Conservation (phyloP, 2,797 vertebrate genomes). For the Etheostoma nigrum region DNA sequence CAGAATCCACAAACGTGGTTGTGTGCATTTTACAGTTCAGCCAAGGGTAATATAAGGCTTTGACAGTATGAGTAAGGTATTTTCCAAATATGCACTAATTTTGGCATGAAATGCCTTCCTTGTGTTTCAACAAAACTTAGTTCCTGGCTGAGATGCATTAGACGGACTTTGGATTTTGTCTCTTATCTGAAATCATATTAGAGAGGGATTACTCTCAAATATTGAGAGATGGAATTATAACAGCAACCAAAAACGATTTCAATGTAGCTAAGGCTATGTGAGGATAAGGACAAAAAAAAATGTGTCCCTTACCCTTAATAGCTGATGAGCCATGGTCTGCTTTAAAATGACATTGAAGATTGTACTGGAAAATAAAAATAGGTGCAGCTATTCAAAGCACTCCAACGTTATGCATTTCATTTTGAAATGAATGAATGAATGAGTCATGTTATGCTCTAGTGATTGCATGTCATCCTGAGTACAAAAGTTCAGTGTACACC, state of each 20-base stretch:
- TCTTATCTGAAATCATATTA: not conserved
- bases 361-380: not conserved
- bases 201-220: not conserved
- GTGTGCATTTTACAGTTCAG: not conserved
- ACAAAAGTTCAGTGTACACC: not conserved
- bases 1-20: not conserved
- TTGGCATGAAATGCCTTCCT: not conserved
- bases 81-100: not conserved
- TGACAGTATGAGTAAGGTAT: not conserved
- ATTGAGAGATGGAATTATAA: not conserved
- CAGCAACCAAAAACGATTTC: not conserved
- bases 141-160: not conserved
- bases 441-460: not conserved
- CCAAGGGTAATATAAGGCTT: not conserved
- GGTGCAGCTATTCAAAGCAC: not conserved
- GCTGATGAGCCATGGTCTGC: not conserved
- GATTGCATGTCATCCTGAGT: not conserved
- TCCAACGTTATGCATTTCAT: not conserved
- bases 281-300: not conserved
- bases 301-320: not conserved
- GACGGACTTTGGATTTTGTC: not conserved
- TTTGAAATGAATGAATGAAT: slow-evolving; percentile 6
- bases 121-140: not conserved
- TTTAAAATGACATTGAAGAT: not conserved
- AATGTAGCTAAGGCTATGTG: not conserved